Conservation (phyloP, 2,888 invertebrate genomes). For the Ichneumoninae sp. region DNA sequence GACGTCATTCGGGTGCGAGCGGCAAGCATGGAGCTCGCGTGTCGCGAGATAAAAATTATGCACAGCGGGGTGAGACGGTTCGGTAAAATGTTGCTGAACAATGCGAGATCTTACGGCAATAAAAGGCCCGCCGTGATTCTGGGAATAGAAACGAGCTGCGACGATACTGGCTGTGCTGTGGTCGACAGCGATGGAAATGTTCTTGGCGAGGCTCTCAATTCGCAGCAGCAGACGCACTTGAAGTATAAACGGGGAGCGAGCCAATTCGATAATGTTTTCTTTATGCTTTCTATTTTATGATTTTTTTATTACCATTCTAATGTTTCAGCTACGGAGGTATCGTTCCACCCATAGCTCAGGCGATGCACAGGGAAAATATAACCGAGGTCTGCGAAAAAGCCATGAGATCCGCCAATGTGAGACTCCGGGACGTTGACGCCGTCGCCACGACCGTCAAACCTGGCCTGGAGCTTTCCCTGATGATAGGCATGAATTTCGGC, state of each 20-base stretch:
- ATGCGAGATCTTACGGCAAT: conserved; percentile 48
- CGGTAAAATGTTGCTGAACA: conserved; percentile 23
- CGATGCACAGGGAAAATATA: conserved; percentile 93
- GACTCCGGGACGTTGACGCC: conserved; percentile 90
- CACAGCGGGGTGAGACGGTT: conserved; percentile 15
- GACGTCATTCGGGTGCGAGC: not conserved
- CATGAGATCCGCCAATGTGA: conserved; percentile 87
- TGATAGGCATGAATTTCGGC: conserved; percentile 93
- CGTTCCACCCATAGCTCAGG: conserved; percentile 93
- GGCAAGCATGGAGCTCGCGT: conserved; percentile 43
- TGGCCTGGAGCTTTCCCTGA: conserved; percentile 91
- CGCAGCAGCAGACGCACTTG: conserved; percentile 92
- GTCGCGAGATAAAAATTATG: conserved; percentile 15
- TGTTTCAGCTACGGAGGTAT: conserved; percentile 92
- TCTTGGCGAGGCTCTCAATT: conserved; percentile 92
- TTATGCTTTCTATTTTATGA: not conserved
- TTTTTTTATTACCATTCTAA: conserved; percentile 23
- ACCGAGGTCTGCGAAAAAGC: conserved; percentile 89
- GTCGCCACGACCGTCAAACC: conserved; percentile 97
- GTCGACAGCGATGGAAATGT: conserved; percentile 90
- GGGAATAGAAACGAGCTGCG: conserved; percentile 99
- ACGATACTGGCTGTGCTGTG: conserved; percentile 97
- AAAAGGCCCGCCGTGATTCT: conserved; percentile 86
- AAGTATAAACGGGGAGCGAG: conserved; percentile 85
- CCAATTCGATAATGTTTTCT: not conserved